These are phyloP conservation scores for Phyto melanocephala DNA, from an alignment of 2,888 invertebrate genomes.

Conservation along the genomic window DNA sequence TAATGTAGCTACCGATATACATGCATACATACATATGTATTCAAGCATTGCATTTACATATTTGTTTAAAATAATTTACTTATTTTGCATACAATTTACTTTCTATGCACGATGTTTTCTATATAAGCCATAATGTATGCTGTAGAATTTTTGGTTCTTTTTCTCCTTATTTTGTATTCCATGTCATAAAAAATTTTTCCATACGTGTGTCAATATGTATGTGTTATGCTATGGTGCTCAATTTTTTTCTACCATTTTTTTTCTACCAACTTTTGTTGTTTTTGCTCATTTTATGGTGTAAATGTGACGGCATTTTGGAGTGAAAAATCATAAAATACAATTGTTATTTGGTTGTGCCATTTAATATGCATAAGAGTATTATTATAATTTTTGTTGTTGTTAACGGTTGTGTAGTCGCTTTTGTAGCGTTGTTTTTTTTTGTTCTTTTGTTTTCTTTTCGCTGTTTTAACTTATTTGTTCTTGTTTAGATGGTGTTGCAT, in stretches of 20 bases:
- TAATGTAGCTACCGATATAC: no score
- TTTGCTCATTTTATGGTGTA: constrained; percentile 51
- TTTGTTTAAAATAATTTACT: constrained; percentile 54
- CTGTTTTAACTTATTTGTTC: no score
- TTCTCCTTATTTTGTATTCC: background rate
- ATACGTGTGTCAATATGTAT: background rate
- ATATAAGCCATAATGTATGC: constrained; percentile 38
- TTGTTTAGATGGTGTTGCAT: constrained; percentile 16
- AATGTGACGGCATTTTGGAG: constrained; percentile 53
- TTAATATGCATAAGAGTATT: constrained; percentile 2
- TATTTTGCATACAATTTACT: constrained; percentile 60
- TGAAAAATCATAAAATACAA: constrained; percentile 41
- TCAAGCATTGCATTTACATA: background rate
- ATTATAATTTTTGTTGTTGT: background rate
- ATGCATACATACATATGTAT: background rate
- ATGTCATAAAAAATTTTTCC: background rate
- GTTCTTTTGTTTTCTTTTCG: background rate
- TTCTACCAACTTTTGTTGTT: background rate
- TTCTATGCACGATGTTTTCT: constrained; percentile 58
- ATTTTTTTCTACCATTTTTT: background rate
- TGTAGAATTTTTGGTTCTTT: constrained; percentile 28
- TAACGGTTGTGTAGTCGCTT: background rate
- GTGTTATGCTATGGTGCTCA: background rate
- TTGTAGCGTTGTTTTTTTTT: no score
- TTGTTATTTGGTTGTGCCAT: constrained; percentile 49